Evolutionary conservation across 2,797 vertebrate species (phyloP).

Genomic region (Chelon labrosus): DNA sequence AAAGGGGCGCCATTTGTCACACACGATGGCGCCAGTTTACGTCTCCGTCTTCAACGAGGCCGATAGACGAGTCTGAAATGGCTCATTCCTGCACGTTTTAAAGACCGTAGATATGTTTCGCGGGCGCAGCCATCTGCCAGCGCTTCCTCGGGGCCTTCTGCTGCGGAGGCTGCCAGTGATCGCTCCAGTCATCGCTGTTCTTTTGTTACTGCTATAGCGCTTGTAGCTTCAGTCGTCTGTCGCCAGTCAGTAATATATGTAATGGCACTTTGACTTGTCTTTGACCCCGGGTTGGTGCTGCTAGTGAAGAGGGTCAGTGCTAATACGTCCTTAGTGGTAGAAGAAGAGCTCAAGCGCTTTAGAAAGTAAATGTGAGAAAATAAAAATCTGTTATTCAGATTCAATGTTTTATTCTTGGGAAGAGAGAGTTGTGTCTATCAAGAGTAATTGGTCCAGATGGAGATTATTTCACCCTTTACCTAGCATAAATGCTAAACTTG

Average conservation of each 20-base stretch:
- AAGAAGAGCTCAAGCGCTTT: too few relatives aligned
- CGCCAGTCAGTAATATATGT: neutral
- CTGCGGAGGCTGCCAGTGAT: constrained; percentile 19
- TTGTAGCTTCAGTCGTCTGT: neutral
- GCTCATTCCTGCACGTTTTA: constrained; percentile 14
- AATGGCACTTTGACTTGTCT: too few relatives aligned
- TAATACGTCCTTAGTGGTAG: too few relatives aligned
- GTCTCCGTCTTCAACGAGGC: constrained; percentile 18
- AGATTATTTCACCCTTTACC: too few relatives aligned
- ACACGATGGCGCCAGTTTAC: constrained; percentile 23
- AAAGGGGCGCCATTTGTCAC: constrained; percentile 30
- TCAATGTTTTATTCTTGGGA: too few relatives aligned
- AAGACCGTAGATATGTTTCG: constrained; percentile 45
- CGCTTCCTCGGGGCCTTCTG: constrained; percentile 49
- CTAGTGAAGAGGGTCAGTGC: too few relatives aligned
- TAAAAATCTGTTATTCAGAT: too few relatives aligned
- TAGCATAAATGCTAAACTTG: too few relatives aligned
- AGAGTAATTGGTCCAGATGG: too few relatives aligned
- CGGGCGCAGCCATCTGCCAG: constrained; percentile 52
- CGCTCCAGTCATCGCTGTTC: neutral
- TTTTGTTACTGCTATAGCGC: neutral
- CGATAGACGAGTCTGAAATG: constrained; percentile 37
- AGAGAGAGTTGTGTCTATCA: too few relatives aligned
- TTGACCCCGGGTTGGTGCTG: too few relatives aligned
- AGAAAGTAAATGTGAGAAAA: too few relatives aligned